phyloP scores from a whole-genome alignment of 2,888 invertebrate genomes.

The Monopis laevigella region DNA sequence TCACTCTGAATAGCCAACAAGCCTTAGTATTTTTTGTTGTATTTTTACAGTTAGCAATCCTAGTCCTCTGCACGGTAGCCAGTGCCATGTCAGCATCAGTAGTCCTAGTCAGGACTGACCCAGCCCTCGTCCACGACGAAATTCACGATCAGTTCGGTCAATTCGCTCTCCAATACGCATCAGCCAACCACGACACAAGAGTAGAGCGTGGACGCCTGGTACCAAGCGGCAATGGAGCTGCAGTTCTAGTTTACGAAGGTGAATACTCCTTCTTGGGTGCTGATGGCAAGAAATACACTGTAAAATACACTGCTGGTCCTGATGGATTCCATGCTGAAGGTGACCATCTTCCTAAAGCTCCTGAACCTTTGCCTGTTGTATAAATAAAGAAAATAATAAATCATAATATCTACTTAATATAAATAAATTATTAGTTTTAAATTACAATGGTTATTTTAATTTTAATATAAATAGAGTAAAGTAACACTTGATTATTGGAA shows the following conservation, averaged over 20 bases:
- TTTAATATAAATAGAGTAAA: too few species aligned
- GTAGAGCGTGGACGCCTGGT: conserved; percentile 35
- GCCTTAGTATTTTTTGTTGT: too few species aligned
- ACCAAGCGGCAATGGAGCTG: conserved; percentile 26
- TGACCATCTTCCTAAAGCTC: conserved; percentile 27
- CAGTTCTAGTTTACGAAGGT: conserved; percentile 35
- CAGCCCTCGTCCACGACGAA: conserved; percentile 32
- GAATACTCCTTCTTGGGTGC: conserved; percentile 35
- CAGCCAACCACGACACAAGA: conserved; percentile 37
- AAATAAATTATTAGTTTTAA: too few species aligned
- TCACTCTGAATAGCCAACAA: too few species aligned
- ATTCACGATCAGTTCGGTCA: conserved; percentile 36
- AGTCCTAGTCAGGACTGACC: conserved; percentile 21
- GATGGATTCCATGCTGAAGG: conserved; percentile 34
- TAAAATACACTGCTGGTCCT: conserved; percentile 36
- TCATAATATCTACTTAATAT: too few species aligned
- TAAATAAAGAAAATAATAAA: too few species aligned
- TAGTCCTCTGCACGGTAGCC: conserved; percentile 3
- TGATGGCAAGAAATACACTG: conserved; percentile 38
- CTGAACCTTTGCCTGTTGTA: conserved; percentile 18
- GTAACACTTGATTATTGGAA: too few species aligned
- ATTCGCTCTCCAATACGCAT: conserved; percentile 37
- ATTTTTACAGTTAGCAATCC: conserved; percentile 2
- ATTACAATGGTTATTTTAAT: too few species aligned
- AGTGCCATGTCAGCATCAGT: conserved; percentile 6